Percentiles rank a stretch among this genome's conserved stretches.
These are phyloP conservation scores for Danio rerio DNA, from an alignment of 2,113 vertebrate genomes.

Conservation along the genomic window GRCz12tu NC_133186.1:14072001-14072500, in stretches of 20 bases:
- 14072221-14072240: background rate
- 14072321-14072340: background rate
- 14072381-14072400: background rate
- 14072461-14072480: slow-evolving; percentile 44
- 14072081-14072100: no score
- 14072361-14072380: background rate
- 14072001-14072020: no score
- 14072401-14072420: slow-evolving; percentile 9
- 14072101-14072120: no score
- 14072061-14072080: no score
- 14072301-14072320: background rate
- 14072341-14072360: background rate
- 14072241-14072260: background rate
- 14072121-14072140: no score
- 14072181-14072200: no score
- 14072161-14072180: no score
- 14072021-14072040: no score
- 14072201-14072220: background rate
- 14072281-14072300: no score
- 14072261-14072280: background rate
- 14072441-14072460: slow-evolving; percentile 28
- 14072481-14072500: slow-evolving; percentile 13
- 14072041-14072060: no score
- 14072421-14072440: slow-evolving; percentile 27
- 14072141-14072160: no score